These are phyloP conservation scores for Heliconius hortense DNA, from an alignment of 2,888 invertebrate genomes.

Conservation along the genomic window DNA sequence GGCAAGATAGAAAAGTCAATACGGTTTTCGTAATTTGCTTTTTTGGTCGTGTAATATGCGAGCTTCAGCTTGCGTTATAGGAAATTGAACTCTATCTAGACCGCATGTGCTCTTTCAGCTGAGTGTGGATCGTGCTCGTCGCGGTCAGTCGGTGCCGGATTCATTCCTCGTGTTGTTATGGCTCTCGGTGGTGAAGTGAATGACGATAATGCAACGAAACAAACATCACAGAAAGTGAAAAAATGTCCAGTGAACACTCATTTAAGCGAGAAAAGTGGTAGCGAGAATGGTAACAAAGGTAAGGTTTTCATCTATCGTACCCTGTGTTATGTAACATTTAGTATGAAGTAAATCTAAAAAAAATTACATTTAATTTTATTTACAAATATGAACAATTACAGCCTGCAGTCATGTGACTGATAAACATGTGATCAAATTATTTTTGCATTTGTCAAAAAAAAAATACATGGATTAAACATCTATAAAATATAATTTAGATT, in stretches of 20 bases:
- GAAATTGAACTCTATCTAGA: slow-evolving; percentile 76
- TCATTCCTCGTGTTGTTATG: slow-evolving; percentile 82
- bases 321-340: slow-evolving; percentile 78
- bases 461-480: background rate
- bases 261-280: slow-evolving; percentile 69
- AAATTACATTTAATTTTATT: slow-evolving; percentile 47
- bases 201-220: slow-evolving; percentile 78
- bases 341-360: slow-evolving; percentile 55
- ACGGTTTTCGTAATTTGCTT: slow-evolving; percentile 25
- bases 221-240: slow-evolving; percentile 77
- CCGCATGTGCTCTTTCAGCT: slow-evolving; percentile 81
- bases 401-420: slow-evolving; percentile 67
- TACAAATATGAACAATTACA: slow-evolving; percentile 44
- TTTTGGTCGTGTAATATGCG: slow-evolving; percentile 46
- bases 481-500: background rate
- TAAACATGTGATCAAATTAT: slow-evolving; percentile 65
- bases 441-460: slow-evolving; percentile 27
- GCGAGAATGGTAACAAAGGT: slow-evolving; percentile 76
- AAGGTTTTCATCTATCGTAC: slow-evolving; percentile 69
- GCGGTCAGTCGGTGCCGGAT: slow-evolving; percentile 77
- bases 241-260: slow-evolving; percentile 71
- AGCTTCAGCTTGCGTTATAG: slow-evolving; percentile 58
- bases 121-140: slow-evolving; percentile 77
- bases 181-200: slow-evolving; percentile 83
- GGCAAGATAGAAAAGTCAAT: slow-evolving; percentile 24